phyloP scores from a whole-genome alignment of 30 jellyfish, hydroid and myxozoan species.

The Pelagia noctiluca region DNA sequence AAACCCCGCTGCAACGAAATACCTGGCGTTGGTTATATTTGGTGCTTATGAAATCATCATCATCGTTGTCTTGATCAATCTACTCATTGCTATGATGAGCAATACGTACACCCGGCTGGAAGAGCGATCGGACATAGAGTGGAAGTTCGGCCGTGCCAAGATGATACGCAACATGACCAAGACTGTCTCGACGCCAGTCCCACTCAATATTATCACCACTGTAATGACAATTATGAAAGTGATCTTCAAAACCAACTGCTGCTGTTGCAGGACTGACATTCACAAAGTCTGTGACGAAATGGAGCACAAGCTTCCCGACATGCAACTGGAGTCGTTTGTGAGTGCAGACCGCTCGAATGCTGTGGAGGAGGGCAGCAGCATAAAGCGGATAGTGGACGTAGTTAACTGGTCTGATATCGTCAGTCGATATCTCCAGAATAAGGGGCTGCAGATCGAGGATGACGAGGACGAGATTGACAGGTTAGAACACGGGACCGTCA shows the following conservation, averaged over 20 bases:
- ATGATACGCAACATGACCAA: constrained; percentile 92
- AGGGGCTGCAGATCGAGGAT: constrained; percentile 77
- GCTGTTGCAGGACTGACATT: constrained; percentile 87
- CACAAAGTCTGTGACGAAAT: constrained; percentile 70
- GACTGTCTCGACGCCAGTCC: constrained; percentile 91
- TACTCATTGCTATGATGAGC: constrained; percentile 99
- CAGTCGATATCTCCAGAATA: constrained; percentile 52
- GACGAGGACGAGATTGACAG: constrained; percentile 62
- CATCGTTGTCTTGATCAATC: constrained; percentile 81
- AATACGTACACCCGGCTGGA: constrained; percentile 90
- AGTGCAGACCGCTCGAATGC: constrained; percentile 70
- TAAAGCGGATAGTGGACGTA: constrained; percentile 70
- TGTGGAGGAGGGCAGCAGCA: constrained; percentile 72
- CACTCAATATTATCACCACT: constrained; percentile 82
- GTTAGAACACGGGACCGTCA: constrained; percentile 23
- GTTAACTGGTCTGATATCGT: constrained; percentile 85
- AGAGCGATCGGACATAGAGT: constrained; percentile 94
- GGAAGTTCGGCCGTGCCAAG: constrained; percentile 98
- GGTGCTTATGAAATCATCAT: constrained; percentile 89
- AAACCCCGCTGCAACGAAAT: constrained; percentile 83
- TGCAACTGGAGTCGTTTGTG: constrained; percentile 77
- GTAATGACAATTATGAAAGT: constrained; percentile 61
- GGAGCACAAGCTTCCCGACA: constrained; percentile 72
- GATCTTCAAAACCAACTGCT: constrained; percentile 69
- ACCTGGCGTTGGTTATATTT: constrained; percentile 76